These are phyloP conservation scores for human DNA, from an alignment of 2,113 vertebrate genomes.

Conservation along the genomic window DNA sequence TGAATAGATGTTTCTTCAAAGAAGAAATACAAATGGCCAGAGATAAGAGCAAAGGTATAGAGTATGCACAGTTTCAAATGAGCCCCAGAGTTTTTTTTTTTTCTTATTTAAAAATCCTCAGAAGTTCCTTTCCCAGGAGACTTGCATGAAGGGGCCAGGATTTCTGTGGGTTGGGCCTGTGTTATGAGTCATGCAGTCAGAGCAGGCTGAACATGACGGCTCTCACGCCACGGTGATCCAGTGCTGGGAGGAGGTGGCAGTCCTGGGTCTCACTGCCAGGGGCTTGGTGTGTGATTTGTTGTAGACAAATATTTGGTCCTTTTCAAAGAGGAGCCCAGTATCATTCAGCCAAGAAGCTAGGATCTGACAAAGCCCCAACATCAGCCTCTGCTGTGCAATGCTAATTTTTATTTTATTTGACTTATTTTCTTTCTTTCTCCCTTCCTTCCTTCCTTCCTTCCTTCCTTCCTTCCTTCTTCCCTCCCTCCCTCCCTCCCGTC, in stretches of 20 bases:
- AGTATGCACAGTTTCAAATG: not conserved
- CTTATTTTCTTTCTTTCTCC: not conserved
- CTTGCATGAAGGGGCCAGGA: not conserved
- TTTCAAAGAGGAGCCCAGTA: not conserved
- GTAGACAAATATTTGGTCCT: not conserved
- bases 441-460: no score
- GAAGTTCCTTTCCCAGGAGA: not conserved
- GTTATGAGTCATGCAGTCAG: not conserved
- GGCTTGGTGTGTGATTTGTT: not conserved
- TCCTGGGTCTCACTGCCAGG: not conserved
- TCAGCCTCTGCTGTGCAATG: not conserved
- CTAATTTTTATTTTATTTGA: not conserved
- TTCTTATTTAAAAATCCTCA: not conserved
- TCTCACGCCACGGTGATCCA: not conserved
- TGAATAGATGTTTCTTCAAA: not conserved
- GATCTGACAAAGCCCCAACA: not conserved
- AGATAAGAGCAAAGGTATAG: not conserved
- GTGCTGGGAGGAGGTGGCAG: fast-evolving
- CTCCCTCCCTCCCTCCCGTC: no score
- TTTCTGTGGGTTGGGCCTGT: not conserved
- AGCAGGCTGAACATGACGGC: not conserved
- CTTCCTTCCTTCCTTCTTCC: fast-evolving
- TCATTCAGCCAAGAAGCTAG: not conserved
- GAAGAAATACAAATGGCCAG: not conserved
- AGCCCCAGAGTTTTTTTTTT: not conserved